Base-by-base conservation (phyloP, 30 jellyfish, hydroid and myxozoan genomes). In the Cassiopea andromeda region DNA sequence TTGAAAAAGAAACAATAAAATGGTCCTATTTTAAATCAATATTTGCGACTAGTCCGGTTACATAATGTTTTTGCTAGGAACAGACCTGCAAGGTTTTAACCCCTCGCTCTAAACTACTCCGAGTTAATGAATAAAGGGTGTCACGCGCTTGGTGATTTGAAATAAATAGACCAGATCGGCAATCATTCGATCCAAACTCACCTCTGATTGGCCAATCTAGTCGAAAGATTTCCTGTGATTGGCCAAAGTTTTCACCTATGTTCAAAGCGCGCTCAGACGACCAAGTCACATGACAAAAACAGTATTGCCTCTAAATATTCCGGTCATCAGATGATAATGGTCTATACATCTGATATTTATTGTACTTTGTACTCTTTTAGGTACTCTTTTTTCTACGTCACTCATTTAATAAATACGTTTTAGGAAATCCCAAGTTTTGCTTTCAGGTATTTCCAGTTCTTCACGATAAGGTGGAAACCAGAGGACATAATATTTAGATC, bases 281-380 rank as follows among this genome's bases (percentile, higher is more conserved):
- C 4, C 64, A 17, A 61, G 89, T 82, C 91, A 82, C 91, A 68
- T 82, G 91, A 82, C 74, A 17, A 74, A 9, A 2, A 16, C 91
- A 82, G n/a, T 44, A 78, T 46, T 61, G 19, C 43, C 2, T n/a
- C n/a, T n/a, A 61, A 8, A 8, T 1, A 61, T 3, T 13, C 43
- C 73, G 14, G 7, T 27, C 19, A 14, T 61, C 27, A 27, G 43
- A 61, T 2, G 73, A 61, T 61, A 17, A 8, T 13, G 73, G 19
- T 8, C 19, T 3, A 14, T 13, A 1, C 2, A 17, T 2, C 73
- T 14, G 27, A 61, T 17, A 27, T 8, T 61, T 61, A 17, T 27
- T 61, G 73, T 17, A 61, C 73, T 61, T 61, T 61, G 73, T 61
- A 61, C 73, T n/a, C n/a, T n/a, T n/a, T n/a, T n/a, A n/a, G n/a